Conservation (phyloP, 2,113 vertebrate genomes). For the Atrichornis clamosus region DNA sequence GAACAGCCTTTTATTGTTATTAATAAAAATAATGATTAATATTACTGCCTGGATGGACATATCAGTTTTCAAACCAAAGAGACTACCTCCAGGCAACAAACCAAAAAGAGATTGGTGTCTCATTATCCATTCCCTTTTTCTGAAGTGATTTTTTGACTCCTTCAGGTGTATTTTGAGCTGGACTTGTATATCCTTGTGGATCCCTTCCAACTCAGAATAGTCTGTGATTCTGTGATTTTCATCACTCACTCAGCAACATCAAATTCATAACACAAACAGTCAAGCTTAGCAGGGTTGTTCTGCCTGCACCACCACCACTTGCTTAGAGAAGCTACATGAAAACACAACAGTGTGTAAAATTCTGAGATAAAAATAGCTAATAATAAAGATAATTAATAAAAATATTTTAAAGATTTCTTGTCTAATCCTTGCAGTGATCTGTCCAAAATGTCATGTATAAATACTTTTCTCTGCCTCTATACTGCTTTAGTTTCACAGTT, state of each 20-base stretch:
- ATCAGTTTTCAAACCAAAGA: not conserved
- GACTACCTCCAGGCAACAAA: not conserved
- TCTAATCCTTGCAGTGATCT: not conserved
- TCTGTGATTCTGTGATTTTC: not conserved
- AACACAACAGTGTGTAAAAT: not conserved
- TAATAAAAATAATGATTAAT: not conserved
- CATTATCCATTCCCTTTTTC: not conserved
- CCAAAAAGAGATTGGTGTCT: not conserved
- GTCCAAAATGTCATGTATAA: not conserved
- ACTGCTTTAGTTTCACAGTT: not conserved
- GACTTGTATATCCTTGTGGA: not conserved
- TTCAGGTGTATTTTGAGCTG: not conserved
- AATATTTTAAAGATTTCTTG: not conserved
- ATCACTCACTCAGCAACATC: not conserved
- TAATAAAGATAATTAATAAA: not conserved
- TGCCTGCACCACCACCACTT: not conserved
- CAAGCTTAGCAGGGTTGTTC: not conserved
- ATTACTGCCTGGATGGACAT: not conserved
- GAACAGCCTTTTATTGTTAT: not conserved
- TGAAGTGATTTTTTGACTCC: not conserved
- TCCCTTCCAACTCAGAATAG: not conserved
- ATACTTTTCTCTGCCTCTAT: not conserved
- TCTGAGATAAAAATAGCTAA: not conserved
- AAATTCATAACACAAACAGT: not conserved
- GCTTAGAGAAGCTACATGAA: not conserved